Conservation (phyloP, 2,797 vertebrate genomes). For the Tokudaia tokunoshimensis region DNA sequence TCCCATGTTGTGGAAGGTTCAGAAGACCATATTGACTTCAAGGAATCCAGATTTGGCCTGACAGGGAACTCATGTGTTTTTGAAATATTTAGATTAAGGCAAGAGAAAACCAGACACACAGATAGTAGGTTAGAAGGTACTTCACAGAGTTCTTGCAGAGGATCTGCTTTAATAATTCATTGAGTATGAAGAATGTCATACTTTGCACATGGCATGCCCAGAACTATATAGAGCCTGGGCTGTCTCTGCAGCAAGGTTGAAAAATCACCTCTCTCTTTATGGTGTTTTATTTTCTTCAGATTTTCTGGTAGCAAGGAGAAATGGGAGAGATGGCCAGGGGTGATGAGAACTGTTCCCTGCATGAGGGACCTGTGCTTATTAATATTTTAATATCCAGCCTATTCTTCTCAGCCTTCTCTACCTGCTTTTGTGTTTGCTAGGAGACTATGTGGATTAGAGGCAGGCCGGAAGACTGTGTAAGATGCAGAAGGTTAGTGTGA, state of each 20-base stretch:
- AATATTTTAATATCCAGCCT: slow-evolving; percentile 35
- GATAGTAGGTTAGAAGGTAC: slow-evolving; percentile 55
- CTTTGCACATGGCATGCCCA: neutral
- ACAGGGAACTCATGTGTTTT: neutral
- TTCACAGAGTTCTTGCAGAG: slow-evolving; percentile 26
- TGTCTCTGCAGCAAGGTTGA: neutral
- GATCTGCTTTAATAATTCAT: slow-evolving; percentile 55
- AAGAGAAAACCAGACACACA: slow-evolving; percentile 7
- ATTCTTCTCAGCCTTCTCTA: neutral
- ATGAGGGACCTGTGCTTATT: neutral
- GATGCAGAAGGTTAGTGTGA: neutral
- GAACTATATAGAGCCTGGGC: neutral
- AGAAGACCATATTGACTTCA: neutral
- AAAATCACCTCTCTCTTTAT: neutral
- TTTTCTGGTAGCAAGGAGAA: slow-evolving; percentile 34
- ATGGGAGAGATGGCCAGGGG: neutral
- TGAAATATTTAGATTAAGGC: slow-evolving; percentile 60
- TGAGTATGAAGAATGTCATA: slow-evolving; percentile 5
- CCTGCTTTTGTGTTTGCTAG: neutral
- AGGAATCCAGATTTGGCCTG: neutral
- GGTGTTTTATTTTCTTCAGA: slow-evolving; percentile 30
- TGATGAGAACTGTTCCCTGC: neutral
- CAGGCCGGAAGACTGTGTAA: neutral
- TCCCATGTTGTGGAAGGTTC: neutral
- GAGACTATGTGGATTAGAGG: neutral